A percentile compares a stretch with the other conserved stretches of the same genome.
Conservation (phyloP, 1,140 invertebrate genomes). For the Nilaparvata lugens region DNA sequence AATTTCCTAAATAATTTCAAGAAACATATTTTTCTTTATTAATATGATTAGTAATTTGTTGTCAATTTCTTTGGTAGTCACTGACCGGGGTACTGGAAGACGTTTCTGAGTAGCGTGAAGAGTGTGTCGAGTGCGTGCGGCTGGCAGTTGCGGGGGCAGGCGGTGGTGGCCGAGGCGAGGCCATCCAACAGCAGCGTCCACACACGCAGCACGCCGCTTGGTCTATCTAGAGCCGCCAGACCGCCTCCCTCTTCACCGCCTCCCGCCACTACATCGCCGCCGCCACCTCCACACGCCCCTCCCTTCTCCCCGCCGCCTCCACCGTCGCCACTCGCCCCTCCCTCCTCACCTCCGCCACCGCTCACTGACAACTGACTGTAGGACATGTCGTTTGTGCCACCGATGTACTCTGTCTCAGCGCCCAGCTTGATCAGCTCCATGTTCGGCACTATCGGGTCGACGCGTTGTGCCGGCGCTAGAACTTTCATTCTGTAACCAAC, state of each 20-base stretch:
- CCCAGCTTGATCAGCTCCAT: constrained; percentile 53
- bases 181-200: constrained; percentile 89
- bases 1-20: too few species aligned
- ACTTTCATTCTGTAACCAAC: constrained; percentile 56
- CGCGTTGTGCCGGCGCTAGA: constrained; percentile 63
- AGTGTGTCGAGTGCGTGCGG: constrained; percentile 76
- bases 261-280: background rate
- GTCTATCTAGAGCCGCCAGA: constrained; percentile 51
- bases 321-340: constrained; percentile 72
- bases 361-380: constrained; percentile 17
- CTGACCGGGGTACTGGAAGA: constrained; percentile 54
- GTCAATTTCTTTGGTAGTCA: too few species aligned
- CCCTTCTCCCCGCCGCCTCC: constrained; percentile 85
- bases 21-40: too few species aligned
- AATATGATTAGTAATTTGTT: too few species aligned
- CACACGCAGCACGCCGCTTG: constrained; percentile 77
- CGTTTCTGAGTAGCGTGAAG: constrained; percentile 70
- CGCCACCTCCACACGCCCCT: background rate
- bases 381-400: constrained; percentile 8
- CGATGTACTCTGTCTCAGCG: constrained; percentile 26
- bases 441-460: constrained; percentile 78
- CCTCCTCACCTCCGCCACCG: background rate
- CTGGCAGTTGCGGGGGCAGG: constrained; percentile 75
- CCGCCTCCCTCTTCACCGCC: background rate
- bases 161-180: constrained; percentile 67